phyloP scores from a whole-genome alignment of 30 jellyfish, hydroid and myxozoan species.

The Chrysaora quinquecirrha region DNA sequence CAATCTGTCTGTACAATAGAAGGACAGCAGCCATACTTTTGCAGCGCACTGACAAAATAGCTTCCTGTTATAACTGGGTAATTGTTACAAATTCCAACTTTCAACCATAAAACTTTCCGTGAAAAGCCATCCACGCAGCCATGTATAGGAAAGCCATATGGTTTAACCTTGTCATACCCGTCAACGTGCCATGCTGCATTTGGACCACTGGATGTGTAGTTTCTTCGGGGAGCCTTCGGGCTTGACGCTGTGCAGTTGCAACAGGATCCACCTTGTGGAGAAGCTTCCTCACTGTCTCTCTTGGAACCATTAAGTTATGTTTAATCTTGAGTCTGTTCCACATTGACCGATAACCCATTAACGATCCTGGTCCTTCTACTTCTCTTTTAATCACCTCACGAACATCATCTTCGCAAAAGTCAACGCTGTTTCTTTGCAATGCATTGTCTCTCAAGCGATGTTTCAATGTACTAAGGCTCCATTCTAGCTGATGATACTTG shows the following conservation, averaged over 20 bases:
- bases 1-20: neutral
- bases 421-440: neutral
- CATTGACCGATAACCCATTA: constrained; percentile 19
- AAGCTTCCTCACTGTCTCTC: neutral
- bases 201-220: constrained; percentile 43
- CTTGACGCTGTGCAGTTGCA: constrained; percentile 29
- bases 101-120: constrained; percentile 25
- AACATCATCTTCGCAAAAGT: neutral
- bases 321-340: constrained; percentile 2
- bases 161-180: constrained; percentile 57
- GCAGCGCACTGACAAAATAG: neutral
- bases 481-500: neutral
- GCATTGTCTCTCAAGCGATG: neutral
- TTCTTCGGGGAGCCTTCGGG: constrained; percentile 23
- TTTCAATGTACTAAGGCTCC: constrained; percentile 15
- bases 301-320: neutral
- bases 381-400: neutral
- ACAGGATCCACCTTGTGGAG: constrained; percentile 16
- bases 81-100: constrained; percentile 11
- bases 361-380: constrained; percentile 1
- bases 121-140: constrained; percentile 20
- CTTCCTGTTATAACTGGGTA: neutral
- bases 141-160: constrained; percentile 30
- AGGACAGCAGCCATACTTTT: constrained; percentile 23
- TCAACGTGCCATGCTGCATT: constrained; percentile 57